Conservation (phyloP, 2,797 vertebrate genomes). For the Syncerus caffer region DNA sequence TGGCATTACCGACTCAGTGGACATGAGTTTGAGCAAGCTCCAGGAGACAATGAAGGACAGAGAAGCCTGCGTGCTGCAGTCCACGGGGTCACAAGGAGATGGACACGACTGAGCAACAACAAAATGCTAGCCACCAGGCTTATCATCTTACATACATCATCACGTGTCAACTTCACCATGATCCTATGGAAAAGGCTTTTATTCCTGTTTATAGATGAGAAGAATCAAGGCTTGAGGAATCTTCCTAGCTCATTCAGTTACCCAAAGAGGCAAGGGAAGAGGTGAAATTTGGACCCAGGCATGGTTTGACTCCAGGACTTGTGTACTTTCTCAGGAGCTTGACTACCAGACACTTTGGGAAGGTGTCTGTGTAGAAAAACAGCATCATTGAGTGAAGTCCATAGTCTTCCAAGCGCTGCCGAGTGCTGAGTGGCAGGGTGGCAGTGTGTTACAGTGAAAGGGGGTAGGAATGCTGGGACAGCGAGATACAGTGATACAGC, state of each 20-base stretch:
- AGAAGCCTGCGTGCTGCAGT: neutral
- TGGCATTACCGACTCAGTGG: neutral
- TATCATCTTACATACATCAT: neutral
- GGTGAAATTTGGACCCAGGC: neutral
- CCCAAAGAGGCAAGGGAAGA: neutral
- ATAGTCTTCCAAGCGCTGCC: too few relatives aligned
- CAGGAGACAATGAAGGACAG: neutral
- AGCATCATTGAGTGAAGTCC: neutral
- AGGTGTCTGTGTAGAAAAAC: neutral
- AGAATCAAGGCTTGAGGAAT: neutral
- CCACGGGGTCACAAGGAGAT: neutral
- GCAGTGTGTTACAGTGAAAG: neutral
- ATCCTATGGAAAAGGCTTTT: neutral
- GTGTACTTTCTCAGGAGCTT: neutral
- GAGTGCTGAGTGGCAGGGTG: neutral
- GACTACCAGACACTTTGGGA: too few relatives aligned
- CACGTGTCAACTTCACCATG: neutral
- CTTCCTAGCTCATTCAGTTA: too few relatives aligned
- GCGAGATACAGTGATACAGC: fast-evolving
- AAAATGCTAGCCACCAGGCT: neutral
- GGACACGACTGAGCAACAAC: neutral
- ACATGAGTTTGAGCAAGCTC: neutral
- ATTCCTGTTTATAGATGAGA: neutral
- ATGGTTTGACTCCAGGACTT: neutral
- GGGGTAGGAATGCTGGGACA: too few relatives aligned